Conservation (phyloP, 2,113 vertebrate species). For the Psammodynastes pulverulentus region DNA sequence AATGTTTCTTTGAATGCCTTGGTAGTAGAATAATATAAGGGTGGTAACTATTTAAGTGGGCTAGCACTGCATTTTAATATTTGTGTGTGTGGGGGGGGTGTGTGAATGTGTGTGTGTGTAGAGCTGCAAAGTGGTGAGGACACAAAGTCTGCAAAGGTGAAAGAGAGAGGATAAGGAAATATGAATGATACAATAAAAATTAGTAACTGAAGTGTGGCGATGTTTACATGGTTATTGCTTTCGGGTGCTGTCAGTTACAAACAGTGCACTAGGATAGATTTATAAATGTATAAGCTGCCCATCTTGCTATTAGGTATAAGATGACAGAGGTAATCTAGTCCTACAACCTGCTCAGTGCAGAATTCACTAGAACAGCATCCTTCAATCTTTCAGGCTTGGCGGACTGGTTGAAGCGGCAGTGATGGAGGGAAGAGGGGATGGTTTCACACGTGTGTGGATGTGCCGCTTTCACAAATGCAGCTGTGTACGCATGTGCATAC, state of each 20-base stretch:
- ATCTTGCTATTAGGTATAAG: background rate
- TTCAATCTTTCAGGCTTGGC: too few species aligned
- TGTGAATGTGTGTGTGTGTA: background rate
- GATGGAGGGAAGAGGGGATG: too few species aligned
- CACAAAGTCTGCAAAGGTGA: background rate
- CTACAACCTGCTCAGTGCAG: background rate
- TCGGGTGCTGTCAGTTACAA: background rate
- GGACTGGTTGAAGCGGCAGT: too few species aligned
- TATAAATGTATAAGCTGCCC: background rate
- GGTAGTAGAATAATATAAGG: background rate
- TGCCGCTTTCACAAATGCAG: too few species aligned
- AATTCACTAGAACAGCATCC: background rate
- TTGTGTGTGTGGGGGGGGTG: background rate
- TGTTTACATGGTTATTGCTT: background rate
- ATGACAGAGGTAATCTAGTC: background rate
- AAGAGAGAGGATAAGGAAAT: background rate
- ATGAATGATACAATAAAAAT: background rate
- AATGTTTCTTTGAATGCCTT: background rate
- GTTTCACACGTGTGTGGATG: too few species aligned
- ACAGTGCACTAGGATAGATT: background rate
- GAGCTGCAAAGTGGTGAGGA: background rate
- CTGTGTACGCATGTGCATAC: fast-evolving
- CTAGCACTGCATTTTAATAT: background rate
- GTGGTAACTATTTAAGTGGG: background rate
- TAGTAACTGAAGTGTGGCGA: background rate